A percentile compares a stretch with the other conserved stretches of the same genome.
Conservation (phyloP, 2,797 vertebrate species). For the Scolopax rusticola region DNA sequence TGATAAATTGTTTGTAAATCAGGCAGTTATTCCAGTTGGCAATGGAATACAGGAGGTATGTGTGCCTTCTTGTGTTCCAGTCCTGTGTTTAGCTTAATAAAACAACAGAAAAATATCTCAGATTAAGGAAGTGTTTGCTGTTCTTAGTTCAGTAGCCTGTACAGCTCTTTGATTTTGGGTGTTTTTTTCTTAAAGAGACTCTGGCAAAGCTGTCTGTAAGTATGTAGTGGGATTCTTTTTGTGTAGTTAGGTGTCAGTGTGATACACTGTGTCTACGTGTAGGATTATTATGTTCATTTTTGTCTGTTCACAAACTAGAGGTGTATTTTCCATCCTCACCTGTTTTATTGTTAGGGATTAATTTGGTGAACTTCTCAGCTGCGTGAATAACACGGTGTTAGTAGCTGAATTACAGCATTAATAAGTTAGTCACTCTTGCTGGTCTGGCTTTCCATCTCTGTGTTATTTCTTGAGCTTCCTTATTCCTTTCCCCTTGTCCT, state of each 20-base stretch:
- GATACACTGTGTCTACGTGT: too few relatives aligned
- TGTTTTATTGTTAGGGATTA: neutral
- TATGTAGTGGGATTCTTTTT: neutral
- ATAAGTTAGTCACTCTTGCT: slow-evolving; percentile 10
- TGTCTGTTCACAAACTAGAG: neutral
- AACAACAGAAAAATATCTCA: neutral
- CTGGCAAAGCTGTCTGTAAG: neutral
- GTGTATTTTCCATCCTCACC: neutral
- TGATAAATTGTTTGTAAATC: neutral
- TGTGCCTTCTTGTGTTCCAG: neutral
- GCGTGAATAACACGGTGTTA: neutral
- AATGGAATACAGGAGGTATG: neutral
- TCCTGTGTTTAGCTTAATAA: neutral
- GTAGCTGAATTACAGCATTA: neutral
- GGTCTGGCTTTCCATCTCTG: neutral
- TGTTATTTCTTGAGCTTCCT: neutral
- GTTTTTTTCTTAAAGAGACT: neutral
- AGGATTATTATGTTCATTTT: neutral
- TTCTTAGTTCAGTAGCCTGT: neutral
- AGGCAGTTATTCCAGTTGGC: fast-evolving
- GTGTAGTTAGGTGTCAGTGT: neutral
- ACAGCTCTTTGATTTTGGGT: neutral
- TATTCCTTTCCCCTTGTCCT: neutral
- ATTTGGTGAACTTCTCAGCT: neutral
- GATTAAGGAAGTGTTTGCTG: neutral